phyloP scores from a whole-genome alignment of 1,140 invertebrate genomes.

The Caenorhabditis remanei region DNA sequence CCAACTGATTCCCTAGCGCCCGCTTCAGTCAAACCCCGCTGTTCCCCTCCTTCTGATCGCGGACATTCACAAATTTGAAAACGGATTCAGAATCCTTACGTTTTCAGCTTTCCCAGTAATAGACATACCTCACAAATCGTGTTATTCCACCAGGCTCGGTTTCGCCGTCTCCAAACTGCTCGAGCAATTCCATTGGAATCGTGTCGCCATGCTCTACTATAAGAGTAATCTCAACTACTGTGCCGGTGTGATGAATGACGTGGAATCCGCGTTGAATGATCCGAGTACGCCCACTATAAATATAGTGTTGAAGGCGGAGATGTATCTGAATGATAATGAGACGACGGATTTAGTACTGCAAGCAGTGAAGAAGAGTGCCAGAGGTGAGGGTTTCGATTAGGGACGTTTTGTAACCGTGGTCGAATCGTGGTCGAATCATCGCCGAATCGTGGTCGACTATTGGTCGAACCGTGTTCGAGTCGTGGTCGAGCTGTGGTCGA shows the following conservation, averaged over 20 bases:
- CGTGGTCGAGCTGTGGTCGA: no score
- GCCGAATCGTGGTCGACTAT: no score
- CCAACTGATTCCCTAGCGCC: no score
- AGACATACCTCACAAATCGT: no score
- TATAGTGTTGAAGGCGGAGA: slow-evolving; percentile 1
- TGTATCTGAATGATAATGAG: background rate
- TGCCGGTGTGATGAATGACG: background rate
- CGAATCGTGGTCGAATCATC: no score
- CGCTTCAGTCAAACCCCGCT: no score
- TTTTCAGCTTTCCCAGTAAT: background rate
- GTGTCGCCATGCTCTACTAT: slow-evolving; percentile 21
- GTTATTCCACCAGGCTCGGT: background rate
- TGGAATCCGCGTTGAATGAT: background rate
- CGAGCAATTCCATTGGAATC: background rate
- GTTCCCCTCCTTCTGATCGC: no score
- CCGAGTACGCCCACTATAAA: background rate
- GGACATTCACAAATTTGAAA: no score
- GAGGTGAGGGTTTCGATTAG: background rate
- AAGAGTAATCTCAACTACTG: background rate
- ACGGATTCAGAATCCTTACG: background rate
- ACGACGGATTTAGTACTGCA: background rate
- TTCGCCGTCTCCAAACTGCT: background rate
- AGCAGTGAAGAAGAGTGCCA: background rate
- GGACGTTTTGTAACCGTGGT: no score
- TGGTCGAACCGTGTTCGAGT: no score